These are phyloP conservation scores for Myopa tessellatipennis DNA, from an alignment of 2,888 invertebrate genomes.

Conservation along the genomic window DNA sequence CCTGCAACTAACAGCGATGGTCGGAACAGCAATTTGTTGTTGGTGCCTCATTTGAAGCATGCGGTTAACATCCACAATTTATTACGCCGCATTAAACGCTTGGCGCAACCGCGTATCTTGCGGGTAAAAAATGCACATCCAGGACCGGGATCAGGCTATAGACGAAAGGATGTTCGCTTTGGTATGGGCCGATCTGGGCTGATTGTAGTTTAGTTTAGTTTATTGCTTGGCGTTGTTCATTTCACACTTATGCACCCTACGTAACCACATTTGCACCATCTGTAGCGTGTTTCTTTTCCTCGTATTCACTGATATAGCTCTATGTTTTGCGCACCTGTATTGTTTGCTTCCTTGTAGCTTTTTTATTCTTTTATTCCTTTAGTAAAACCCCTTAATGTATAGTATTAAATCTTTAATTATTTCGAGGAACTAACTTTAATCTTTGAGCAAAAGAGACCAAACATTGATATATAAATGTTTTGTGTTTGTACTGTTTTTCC, in stretches of 20 bases:
- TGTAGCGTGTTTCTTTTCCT: neutral
- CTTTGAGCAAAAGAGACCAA: no score
- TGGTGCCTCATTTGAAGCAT: slow-evolving; percentile 42
- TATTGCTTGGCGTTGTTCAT: neutral
- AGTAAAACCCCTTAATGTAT: no score
- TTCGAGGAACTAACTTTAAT: no score
- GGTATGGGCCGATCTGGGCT: slow-evolving; percentile 70
- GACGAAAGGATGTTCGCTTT: slow-evolving; percentile 70
- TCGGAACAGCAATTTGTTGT: slow-evolving; percentile 39
- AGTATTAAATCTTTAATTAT: no score
- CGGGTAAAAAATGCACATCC: slow-evolving; percentile 70
- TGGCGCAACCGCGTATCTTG: slow-evolving; percentile 72
- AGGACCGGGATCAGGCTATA: slow-evolving; percentile 62
- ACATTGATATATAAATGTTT: no score
- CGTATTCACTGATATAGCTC: neutral
- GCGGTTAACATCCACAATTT: slow-evolving; percentile 44
- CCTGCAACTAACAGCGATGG: slow-evolving; percentile 24
- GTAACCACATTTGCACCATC: neutral
- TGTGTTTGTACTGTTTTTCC: no score
- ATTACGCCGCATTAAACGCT: slow-evolving; percentile 67
- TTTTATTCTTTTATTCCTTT: no score
- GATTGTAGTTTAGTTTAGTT: slow-evolving; percentile 29
- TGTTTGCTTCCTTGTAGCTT: neutral
- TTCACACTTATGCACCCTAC: neutral
- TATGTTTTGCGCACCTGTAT: neutral